phyloP scores from a whole-genome alignment of 2,113 vertebrate species.

The Larimichthys crocea region DNA sequence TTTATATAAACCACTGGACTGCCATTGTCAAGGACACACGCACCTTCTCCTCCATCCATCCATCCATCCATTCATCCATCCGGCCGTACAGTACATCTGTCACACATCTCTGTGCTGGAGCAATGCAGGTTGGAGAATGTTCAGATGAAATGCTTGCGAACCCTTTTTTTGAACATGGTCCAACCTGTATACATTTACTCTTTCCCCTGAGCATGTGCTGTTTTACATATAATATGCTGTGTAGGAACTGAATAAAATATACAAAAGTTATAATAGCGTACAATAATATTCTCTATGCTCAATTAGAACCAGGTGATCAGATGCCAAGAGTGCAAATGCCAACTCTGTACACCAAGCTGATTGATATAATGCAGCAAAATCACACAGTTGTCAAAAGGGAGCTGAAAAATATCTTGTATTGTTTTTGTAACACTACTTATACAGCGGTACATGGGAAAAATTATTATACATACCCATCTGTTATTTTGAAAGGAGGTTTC shows the following conservation, averaged over 20 bases:
- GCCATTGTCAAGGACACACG: slow-evolving; percentile 73
- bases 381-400: neutral
- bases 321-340: neutral
- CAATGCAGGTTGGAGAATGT: slow-evolving; percentile 10
- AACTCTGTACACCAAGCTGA: neutral
- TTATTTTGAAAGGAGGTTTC: slow-evolving; percentile 37
- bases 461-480: neutral
- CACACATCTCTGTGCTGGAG: slow-evolving; percentile 29
- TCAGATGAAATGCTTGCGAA: neutral
- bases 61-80: slow-evolving; percentile 52
- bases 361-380: neutral
- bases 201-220: neutral
- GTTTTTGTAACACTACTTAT: neutral
- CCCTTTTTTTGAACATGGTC: slow-evolving; percentile 11
- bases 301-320: slow-evolving; percentile 2
- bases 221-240: neutral
- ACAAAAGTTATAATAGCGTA: neutral
- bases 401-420: neutral
- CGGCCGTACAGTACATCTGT: slow-evolving; percentile 32
- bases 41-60: slow-evolving; percentile 59
- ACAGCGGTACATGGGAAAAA: neutral
- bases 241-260: neutral
- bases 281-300: neutral
- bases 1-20: slow-evolving; percentile 75
- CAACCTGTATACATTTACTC: neutral